Base-by-base conservation (phyloP, 2,113 vertebrate genomes). In the Mormyrus iriodes region DNA sequence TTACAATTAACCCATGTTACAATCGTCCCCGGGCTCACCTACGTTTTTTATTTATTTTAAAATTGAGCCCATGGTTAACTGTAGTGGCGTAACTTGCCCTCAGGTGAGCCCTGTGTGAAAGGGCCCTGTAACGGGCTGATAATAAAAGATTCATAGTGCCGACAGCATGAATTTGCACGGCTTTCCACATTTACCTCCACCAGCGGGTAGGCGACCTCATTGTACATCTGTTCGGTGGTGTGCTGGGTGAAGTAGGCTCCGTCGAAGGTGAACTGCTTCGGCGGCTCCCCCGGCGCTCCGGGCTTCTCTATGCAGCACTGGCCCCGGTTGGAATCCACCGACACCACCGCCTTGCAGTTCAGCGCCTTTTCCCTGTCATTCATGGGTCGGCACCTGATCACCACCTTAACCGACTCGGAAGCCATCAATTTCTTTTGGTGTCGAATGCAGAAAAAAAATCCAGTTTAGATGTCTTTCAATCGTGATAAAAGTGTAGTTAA, bases 241-340 rank as follows among this genome's bases (percentile, higher is more conserved):
- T 97, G 97, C 49, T 96, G 95, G 35, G 92, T 91, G 88, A 90
- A 91, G 93, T 97, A 97, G 0, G 95, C 96, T 90, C 97, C 97
- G 0, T 97, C 97, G 27, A 98, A 98, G 88, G 96, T 97, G 95
- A 99, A 97, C 92, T 96, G 97, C 91, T 97, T 97, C 0, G 97
- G 95, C 0, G 97, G 97, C 92, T 98, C 95, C 0, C 93, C 90
- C 0, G 85, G 0, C 0, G 94, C 94, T 0, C 92, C 85, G 0
- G 97, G 97, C 90, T 95, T 97, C 88, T 93, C 91, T 88, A 99
- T 96, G 91, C 96, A 97, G 92, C 97, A 97, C 91, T 95, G 96
- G 52, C 97, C 97, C 53, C 91, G 91, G 0, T 90, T 69, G 4
- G 93, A 91, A 89, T 97, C 97, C 93, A 96, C 90, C 2, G 93